Evolutionary conservation across 2,888 invertebrate genomes (phyloP).

Genomic region (Cataglyphis altisquamis): DNA sequence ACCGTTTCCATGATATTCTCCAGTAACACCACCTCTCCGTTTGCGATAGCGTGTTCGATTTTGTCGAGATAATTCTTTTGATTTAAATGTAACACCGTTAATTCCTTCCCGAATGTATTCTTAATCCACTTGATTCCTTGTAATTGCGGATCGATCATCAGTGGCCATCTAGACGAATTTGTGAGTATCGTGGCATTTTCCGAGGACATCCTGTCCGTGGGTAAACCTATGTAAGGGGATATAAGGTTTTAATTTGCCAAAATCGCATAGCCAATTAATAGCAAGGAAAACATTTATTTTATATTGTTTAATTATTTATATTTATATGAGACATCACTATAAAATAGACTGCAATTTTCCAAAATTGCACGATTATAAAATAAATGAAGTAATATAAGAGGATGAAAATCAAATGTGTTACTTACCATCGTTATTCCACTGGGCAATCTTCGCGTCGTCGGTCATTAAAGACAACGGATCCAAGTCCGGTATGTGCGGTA

Average conservation of each 20-base stretch:
- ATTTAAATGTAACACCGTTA: slow-evolving; percentile 92
- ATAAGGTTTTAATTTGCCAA: background rate
- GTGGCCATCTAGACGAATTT: slow-evolving; percentile 96
- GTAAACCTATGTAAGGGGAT: slow-evolving; percentile 87
- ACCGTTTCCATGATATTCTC: slow-evolving; percentile 96
- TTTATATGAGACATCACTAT: background rate
- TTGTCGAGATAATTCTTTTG: slow-evolving; percentile 94
- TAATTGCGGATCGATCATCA: slow-evolving; percentile 97
- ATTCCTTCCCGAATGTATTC: slow-evolving; percentile 91
- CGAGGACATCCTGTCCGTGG: slow-evolving; percentile 96
- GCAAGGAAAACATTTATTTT: background rate
- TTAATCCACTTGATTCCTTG: slow-evolving; percentile 99
- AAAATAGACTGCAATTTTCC: background rate
- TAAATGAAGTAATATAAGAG: background rate
- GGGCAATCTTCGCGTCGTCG: slow-evolving; percentile 96
- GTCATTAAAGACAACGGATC: slow-evolving; percentile 95
- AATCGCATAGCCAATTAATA: background rate
- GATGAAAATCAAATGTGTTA: background rate
- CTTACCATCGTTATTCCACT: slow-evolving; percentile 96
- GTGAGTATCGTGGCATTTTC: slow-evolving; percentile 97
- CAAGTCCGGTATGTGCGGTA: slow-evolving; percentile 92
- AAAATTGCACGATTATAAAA: background rate
- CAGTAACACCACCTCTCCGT: slow-evolving; percentile 92
- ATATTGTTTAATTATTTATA: background rate
- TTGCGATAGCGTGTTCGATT: slow-evolving; percentile 92